These are phyloP conservation scores for Maccullochella peelii DNA, from an alignment of 2,113 vertebrate genomes.

Conservation along the genomic window DNA sequence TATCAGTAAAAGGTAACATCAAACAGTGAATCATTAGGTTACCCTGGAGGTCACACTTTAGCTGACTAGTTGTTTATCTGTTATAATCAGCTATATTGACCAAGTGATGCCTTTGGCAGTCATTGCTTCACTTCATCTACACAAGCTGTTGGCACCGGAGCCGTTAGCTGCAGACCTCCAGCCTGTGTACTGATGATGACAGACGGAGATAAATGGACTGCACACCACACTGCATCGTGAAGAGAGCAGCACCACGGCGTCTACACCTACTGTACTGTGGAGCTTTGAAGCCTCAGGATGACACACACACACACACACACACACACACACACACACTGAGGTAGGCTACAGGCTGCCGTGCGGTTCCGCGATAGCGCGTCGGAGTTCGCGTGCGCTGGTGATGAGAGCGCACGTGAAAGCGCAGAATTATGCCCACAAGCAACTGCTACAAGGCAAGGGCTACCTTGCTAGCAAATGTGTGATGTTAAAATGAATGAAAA, in stretches of 20 bases:
- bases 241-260: conserved; percentile 13
- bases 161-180: not conserved
- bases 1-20: not conserved
- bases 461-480: not conserved
- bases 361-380: not conserved
- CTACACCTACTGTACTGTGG: conserved; percentile 45
- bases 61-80: not conserved
- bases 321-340: not conserved
- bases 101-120: not conserved
- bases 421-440: conserved; percentile 1
- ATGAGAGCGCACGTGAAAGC: conserved; percentile 22
- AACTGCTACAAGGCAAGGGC: not conserved
- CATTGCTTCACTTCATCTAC: not conserved
- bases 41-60: not conserved
- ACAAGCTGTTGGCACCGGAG: not conserved
- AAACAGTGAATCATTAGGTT: not conserved
- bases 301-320: conserved; percentile 10
- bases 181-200: conserved; percentile 7
- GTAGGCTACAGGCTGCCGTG: not conserved
- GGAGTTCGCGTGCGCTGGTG: not conserved
- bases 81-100: not conserved
- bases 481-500: not conserved
- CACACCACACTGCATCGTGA: conserved; percentile 17
- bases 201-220: conserved; percentile 20
- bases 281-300: not conserved